Base-by-base conservation (phyloP, 2,797 vertebrate species). In the Dromococcyx pavoninus region DNA sequence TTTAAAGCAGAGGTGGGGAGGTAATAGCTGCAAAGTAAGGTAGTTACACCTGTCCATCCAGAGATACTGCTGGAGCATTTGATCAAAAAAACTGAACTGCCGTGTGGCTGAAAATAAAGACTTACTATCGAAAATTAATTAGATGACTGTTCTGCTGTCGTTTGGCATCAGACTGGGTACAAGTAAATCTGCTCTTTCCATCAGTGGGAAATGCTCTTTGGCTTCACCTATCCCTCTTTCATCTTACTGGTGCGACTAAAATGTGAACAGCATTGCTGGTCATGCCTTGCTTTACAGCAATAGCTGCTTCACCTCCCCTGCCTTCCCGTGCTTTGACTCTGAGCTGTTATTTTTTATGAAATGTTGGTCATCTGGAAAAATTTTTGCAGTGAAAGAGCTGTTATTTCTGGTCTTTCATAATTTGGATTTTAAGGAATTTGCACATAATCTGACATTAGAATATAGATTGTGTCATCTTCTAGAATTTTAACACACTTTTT, bases 401-500 rank as follows among this genome's bases (percentile, higher is more conserved):
- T 53, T 88, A 19, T 74, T 93, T 79, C n/a, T 81, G 54, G 39
- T 9, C 23, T 83, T 65, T 69, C 2, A 6, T 58, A 65, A 61
- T 46, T 67, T 33, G 37, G 18, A 43, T 72, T 79, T 61, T 53
- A 69, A 91, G 37, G 23, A 23, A 54, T 70, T 78, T 93, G 39
- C 16, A 22, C 5, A 1, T 66, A 17, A 48, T 69, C 35, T 70
- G 65, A 35, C 6, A 3, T 46, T 73, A 60, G 61, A 81, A 71
- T 79, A 35, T 41, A 35, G 0, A 0, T 32, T 58, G 12, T 13
- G 24, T 61, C 3, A 16, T 67, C n/a, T 24, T 66, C 56, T 39
- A 51, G 60, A n/a, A 43, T 24, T 37, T 10, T 73, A 46, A 71
- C 11, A 13, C 3, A 3, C 69, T 11, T 67, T 70, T 79, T 51